These are phyloP conservation scores for Girardia tigrina DNA, from an alignment of 2,888 invertebrate species.

Conservation along the genomic window DNA sequence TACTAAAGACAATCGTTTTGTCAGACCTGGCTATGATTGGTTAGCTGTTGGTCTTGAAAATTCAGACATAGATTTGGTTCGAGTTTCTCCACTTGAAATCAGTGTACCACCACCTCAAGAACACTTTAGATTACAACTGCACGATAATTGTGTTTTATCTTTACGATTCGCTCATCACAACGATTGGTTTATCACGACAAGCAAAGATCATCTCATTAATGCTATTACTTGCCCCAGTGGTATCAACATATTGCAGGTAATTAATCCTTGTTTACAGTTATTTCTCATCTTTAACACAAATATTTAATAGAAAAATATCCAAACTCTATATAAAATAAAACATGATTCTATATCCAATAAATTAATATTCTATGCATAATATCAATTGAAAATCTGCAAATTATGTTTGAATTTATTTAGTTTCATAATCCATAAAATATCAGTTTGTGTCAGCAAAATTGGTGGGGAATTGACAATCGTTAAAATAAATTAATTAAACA, in stretches of 20 bases:
- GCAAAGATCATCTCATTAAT: slow-evolving; percentile 24
- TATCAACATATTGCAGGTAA: slow-evolving; percentile 23
- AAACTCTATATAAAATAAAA: too few relatives aligned
- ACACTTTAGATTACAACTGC: slow-evolving; percentile 17
- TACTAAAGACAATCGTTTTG: slow-evolving; percentile 17
- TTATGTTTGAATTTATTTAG: too few relatives aligned
- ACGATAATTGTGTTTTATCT: slow-evolving; percentile 27
- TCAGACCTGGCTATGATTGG: slow-evolving; percentile 21
- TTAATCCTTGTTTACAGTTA: too few relatives aligned
- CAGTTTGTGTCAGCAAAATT: too few relatives aligned
- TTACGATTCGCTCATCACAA: slow-evolving; percentile 2
- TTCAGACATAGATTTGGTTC: not conserved
- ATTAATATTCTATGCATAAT: too few relatives aligned
- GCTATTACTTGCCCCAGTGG: slow-evolving; percentile 20
- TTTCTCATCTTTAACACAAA: too few relatives aligned
- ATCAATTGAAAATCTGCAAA: too few relatives aligned
- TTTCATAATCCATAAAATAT: too few relatives aligned
- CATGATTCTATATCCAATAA: too few relatives aligned
- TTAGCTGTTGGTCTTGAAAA: slow-evolving; percentile 25
- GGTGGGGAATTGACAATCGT: too few relatives aligned
- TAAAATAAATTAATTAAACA: too few relatives aligned
- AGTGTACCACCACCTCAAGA: slow-evolving; percentile 17
- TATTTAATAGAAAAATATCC: too few relatives aligned
- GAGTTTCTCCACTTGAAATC: slow-evolving; percentile 3
- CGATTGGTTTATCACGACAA: slow-evolving; percentile 21